Conservation (phyloP, 2,888 invertebrate species). For the Sclerodermus sp. region DNA sequence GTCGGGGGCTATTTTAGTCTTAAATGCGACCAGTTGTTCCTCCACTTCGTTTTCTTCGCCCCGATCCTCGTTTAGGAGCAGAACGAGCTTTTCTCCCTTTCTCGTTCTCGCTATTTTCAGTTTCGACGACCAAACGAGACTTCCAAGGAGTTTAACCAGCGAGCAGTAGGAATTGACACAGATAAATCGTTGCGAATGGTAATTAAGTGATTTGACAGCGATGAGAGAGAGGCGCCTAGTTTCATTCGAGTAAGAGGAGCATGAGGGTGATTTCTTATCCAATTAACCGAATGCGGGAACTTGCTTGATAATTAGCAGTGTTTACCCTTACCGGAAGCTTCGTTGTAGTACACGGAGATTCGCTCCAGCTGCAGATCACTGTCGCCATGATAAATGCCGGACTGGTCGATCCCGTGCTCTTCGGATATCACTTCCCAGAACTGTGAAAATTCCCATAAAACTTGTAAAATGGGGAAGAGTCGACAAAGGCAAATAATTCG, state of each 20-base stretch:
- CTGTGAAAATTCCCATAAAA: conserved; percentile 62
- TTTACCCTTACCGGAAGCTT: conserved; percentile 58
- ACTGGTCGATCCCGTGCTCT: conserved; percentile 75
- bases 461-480: no score
- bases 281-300: no score
- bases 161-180: conserved; percentile 2
- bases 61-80: conserved; percentile 15
- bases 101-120: conserved; percentile 27
- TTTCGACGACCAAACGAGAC: conserved; percentile 1
- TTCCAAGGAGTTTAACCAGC: no score
- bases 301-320: no score
- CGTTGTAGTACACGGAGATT: conserved; percentile 69
- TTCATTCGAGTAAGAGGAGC: no score
- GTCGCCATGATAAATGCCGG: conserved; percentile 66
- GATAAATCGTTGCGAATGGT: no score
- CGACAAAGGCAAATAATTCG: no score
- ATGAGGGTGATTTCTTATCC: no score
- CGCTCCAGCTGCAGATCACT: conserved; percentile 67
- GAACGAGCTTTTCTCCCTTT: conserved; percentile 18
- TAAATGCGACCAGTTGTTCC: conserved; percentile 13
- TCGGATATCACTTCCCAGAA: conserved; percentile 97
- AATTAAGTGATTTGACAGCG: no score
- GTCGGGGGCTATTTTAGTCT: conserved; percentile 34
- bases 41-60: conserved; percentile 18
- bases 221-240: no score